Conservation (phyloP, 2,797 vertebrate species). For the Pangasius sanitwongsei region DNA sequence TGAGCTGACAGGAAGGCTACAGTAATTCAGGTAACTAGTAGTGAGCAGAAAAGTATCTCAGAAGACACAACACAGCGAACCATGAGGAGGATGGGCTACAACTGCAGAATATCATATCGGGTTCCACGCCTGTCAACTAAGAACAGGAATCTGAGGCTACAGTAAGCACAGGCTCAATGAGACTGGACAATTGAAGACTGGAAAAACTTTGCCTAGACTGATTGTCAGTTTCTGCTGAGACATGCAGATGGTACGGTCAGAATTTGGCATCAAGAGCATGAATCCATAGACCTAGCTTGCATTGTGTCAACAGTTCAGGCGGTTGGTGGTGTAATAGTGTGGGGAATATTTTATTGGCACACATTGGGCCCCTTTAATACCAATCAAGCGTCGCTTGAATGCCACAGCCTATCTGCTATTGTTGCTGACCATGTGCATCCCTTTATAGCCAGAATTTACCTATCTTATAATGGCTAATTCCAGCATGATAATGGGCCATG, state of each 20-base stretch:
- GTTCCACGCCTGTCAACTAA: neutral
- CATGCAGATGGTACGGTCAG: neutral
- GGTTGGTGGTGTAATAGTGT: neutral
- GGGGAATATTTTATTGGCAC: neutral
- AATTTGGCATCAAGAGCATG: neutral
- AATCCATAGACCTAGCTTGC: neutral
- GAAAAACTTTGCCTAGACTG: neutral
- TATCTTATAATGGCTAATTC: neutral
- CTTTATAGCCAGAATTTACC: neutral
- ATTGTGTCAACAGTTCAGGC: neutral
- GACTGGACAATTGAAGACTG: neutral
- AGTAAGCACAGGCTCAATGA: neutral
- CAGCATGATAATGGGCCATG: neutral
- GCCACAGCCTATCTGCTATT: neutral
- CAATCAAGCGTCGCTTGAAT: neutral
- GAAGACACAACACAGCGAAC: neutral
- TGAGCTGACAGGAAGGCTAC: neutral
- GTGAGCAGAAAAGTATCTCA: neutral
- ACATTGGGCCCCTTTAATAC: neutral
- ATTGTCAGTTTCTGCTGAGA: neutral
- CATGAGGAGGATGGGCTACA: neutral
- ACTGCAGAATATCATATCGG: neutral
- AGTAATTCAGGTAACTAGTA: neutral
- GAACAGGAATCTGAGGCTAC: neutral
- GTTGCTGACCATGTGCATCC: neutral